Base-by-base conservation (phyloP, 2,797 vertebrate genomes). In the Etheostoma perlongum region DNA sequence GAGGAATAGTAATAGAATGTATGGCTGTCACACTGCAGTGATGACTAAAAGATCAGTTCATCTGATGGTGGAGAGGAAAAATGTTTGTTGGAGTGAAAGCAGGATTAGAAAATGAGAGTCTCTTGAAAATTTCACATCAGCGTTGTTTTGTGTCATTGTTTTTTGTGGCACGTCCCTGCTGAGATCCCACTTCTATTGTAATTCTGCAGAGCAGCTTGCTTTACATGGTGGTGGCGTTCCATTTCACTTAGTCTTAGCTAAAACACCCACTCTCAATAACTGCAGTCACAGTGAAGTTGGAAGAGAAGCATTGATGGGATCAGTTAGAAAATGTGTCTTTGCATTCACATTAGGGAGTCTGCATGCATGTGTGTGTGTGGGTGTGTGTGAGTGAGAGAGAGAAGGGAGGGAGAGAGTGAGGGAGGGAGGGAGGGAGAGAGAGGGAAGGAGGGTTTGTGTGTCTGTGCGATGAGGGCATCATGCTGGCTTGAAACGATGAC, bases 231-330 rank as follows among this genome's bases (percentile, higher is more conserved):
- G 81, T 70, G 68, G 36, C 54, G 71, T 88, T 90, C 78, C 77
- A 65, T 84, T 83, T 77, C 77, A 86, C 79, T 86, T 65, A 59
- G 81, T 85, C 84, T 88, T 79, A 74, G 77, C 68, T 82, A 63
- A 79, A 87, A 88, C 85, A 79, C 81, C 83, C 82, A 83, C 86
- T 82, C 77, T 71, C 53, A 76, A 65, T 83, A 84, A 81, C 59
- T 59, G 57, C 33, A 85, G 72, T 76, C 79, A 78, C 75, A 55
- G 71, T 58, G 51, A 72, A 60, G 83, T 66, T 72, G 71, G 55
- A 61, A 69, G 64, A 80, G 73, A 74, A 48, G 21, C 76, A 65
- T 36, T 33, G 72, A 69, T 75, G 57, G 85, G 74, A 86, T 91
- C 70, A 62, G 67, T 67, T 23, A 13, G 66, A 83, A 81, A 82